Conservation (phyloP, 2,797 vertebrate species). For the Paratrypauchen microcephalus region DNA sequence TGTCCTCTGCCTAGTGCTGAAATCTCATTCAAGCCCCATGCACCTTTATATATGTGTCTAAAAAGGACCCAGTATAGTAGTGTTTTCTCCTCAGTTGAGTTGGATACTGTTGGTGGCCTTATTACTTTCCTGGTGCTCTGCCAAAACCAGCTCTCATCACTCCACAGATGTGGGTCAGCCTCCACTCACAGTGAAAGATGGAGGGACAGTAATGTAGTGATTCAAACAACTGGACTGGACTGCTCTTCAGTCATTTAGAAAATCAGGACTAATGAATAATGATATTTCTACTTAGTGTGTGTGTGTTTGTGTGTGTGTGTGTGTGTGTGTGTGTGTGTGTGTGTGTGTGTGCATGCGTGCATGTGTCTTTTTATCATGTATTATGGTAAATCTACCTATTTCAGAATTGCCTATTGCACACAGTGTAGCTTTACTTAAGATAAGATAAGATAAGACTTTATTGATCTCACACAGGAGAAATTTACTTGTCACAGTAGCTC, state of each 20-base stretch:
- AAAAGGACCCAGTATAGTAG: constrained; percentile 51
- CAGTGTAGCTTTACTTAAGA: too few species aligned
- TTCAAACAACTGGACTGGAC: not conserved
- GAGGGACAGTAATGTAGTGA: constrained; percentile 17
- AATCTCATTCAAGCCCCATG: not conserved
- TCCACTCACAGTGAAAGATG: constrained; percentile 34
- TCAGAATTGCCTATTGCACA: too few species aligned
- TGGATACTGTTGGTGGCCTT: constrained; percentile 63
- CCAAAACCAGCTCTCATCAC: constrained; percentile 62
- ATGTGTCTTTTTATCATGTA: too few species aligned
- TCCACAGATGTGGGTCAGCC: constrained; percentile 70
- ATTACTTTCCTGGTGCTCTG: constrained; percentile 68
- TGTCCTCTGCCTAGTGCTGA: constrained; percentile 42
- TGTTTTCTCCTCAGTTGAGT: constrained; percentile 52
- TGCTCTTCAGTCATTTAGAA: not conserved
- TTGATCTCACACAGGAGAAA: too few species aligned
- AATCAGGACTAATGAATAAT: not conserved
- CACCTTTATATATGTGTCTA: constrained; percentile 13
- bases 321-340: not conserved
- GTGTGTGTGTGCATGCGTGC: too few species aligned
- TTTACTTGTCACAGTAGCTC: too few species aligned
- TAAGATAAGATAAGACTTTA: too few species aligned
- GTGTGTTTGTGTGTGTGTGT: not conserved
- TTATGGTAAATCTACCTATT: too few species aligned
- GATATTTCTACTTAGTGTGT: not conserved